Percentiles rank a stretch among this genome's conserved stretches.
Evolutionary conservation across 2,113 vertebrate species (phyloP).

Genomic region (Rhegmatorhina hoffmannsi): DNA sequence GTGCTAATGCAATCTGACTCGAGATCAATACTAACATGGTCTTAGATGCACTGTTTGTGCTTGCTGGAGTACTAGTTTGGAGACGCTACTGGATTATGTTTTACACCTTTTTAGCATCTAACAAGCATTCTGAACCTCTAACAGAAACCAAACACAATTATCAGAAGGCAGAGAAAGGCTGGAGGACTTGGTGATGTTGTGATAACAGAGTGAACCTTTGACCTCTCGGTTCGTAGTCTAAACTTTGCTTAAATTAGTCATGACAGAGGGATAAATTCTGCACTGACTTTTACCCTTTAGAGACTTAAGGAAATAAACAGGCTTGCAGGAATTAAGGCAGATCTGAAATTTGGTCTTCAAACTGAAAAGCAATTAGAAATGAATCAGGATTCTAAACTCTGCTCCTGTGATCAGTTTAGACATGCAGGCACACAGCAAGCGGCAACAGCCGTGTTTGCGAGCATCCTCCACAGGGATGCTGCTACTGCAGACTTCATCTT

Average conservation of each 20-base stretch:
- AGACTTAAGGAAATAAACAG: neutral
- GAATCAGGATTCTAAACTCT: neutral
- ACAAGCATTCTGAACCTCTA: slow-evolving; percentile 43
- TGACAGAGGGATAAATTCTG: neutral
- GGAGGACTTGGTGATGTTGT: neutral
- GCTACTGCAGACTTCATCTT: neutral
- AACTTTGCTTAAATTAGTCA: slow-evolving; percentile 30
- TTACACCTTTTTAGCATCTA: slow-evolving; percentile 66
- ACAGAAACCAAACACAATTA: slow-evolving; percentile 58
- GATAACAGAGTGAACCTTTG: slow-evolving; percentile 1
- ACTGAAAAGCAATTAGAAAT: neutral
- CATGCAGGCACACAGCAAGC: neutral
- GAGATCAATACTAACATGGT: slow-evolving; percentile 71
- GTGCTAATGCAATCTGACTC: slow-evolving; percentile 69
- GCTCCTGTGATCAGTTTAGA: neutral
- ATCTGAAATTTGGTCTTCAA: neutral
- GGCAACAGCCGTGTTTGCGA: neutral
- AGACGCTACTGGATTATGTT: slow-evolving; percentile 61
- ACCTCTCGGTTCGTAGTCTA: slow-evolving; percentile 21
- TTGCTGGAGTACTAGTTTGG: slow-evolving; percentile 61
- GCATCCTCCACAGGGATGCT: neutral
- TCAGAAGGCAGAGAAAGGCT: slow-evolving; percentile 7
- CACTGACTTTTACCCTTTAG: neutral
- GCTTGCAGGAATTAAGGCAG: neutral
- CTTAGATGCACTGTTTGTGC: slow-evolving; percentile 65